A percentile compares a stretch with the other conserved stretches of the same genome.
These are phyloP conservation scores for Tipula lateralis DNA, from an alignment of 2,888 invertebrate genomes.

Conservation along the genomic window DNA sequence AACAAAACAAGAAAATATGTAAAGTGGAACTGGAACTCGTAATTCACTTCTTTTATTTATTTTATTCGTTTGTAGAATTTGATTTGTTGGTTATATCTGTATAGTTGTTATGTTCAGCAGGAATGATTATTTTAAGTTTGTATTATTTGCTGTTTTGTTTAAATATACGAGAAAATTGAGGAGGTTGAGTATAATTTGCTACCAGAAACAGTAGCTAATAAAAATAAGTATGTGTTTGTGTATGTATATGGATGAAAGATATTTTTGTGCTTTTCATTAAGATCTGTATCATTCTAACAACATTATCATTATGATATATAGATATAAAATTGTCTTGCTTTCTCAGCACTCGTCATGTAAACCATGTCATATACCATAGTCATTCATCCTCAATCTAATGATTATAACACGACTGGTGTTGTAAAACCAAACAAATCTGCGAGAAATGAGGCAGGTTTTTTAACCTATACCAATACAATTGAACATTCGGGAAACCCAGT, in stretches of 20 bases:
- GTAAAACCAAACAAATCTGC: no score
- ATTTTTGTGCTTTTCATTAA: background rate
- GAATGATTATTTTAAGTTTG: background rate
- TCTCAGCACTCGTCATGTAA: no score
- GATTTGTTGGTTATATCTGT: background rate
- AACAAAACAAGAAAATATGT: background rate
- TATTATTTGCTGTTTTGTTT: background rate
- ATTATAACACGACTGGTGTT: no score
- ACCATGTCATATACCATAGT: no score
- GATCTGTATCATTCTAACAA: background rate
- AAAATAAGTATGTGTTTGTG: background rate
- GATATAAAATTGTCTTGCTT: no score
- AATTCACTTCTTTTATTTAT: conserved; percentile 9
- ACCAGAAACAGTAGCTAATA: conserved; percentile 13
- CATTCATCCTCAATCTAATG: no score
- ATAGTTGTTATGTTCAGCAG: background rate
- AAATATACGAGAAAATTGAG: background rate
- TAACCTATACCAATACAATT: no score
- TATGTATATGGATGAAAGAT: no score
- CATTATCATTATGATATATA: no score
- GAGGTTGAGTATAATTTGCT: conserved; percentile 3
- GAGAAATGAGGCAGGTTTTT: no score
- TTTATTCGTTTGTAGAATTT: conserved; percentile 19
- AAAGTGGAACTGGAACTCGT: conserved; percentile 19
- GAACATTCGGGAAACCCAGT: no score